Evolutionary conservation across 2,797 vertebrate genomes (phyloP).

Genomic region (Gorsachius magnificus): DNA sequence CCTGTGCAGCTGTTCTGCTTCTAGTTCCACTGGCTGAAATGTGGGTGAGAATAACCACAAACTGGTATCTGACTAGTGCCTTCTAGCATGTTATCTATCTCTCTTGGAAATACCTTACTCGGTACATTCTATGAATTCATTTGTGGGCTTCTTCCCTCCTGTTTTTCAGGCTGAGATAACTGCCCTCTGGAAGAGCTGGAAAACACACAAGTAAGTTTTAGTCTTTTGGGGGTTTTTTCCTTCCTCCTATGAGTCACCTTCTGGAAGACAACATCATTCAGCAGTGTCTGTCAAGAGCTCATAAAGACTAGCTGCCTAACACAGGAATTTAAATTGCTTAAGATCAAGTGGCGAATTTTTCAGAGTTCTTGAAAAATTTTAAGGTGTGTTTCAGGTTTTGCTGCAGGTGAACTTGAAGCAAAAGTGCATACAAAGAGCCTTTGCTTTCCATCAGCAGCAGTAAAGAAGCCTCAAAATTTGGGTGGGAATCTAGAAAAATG

Average conservation of each 20-base stretch:
- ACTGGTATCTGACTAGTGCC: neutral
- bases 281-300: neutral
- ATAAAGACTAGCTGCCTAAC: neutral
- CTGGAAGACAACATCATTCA: neutral
- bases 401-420: neutral
- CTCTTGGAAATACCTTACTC: neutral
- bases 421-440: neutral
- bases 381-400: neutral
- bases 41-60: neutral
- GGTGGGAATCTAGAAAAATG: neutral
- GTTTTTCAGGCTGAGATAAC: neutral
- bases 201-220: neutral
- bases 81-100: neutral
- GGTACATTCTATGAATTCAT: neutral
- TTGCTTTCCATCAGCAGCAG: neutral
- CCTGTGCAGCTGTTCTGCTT: neutral
- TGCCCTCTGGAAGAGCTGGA: neutral
- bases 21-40: neutral
- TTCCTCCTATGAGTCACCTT: neutral
- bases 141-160: neutral
- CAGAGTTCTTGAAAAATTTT: neutral
- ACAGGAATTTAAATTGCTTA: neutral
- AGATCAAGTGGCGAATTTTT: neutral
- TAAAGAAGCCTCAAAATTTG: neutral
- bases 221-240: neutral